Evolutionary conservation across 2,113 vertebrate genomes (phyloP).

Genomic region (Eulacestoma nigropectus): DNA sequence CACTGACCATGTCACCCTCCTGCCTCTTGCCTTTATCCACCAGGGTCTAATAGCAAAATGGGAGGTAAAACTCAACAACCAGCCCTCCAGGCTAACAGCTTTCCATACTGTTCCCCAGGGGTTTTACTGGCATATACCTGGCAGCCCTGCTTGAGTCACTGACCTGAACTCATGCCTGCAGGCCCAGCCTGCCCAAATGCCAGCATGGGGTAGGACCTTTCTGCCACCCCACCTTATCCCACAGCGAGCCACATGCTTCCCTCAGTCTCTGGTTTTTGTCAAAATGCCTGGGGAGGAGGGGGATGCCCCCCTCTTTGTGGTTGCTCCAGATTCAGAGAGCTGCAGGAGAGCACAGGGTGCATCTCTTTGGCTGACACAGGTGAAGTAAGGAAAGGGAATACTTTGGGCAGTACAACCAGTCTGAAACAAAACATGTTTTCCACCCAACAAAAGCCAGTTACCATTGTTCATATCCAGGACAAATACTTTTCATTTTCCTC

Average conservation of each 20-base stretch:
- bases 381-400: not conserved
- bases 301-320: not conserved
- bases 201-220: not conserved
- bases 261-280: not conserved
- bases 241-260: not conserved
- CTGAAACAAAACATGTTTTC: not conserved
- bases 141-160: not conserved
- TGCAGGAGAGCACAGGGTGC: not conserved
- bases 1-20: not conserved
- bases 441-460: not conserved
- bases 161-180: rapidly evolving
- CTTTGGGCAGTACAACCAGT: not conserved
- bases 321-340: not conserved
- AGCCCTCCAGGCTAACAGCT: not conserved
- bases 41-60: not conserved
- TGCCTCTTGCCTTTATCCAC: not conserved
- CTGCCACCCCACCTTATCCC: not conserved
- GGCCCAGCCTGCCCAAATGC: not conserved
- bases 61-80: not conserved
- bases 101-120: not conserved
- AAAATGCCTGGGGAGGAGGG: not conserved
- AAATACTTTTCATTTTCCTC: not conserved
- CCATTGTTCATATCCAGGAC: not conserved
- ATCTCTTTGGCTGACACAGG: not conserved
- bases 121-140: not conserved